phyloP scores from a whole-genome alignment of 2,888 invertebrate species.

The Drosophila multiciliata region DNA sequence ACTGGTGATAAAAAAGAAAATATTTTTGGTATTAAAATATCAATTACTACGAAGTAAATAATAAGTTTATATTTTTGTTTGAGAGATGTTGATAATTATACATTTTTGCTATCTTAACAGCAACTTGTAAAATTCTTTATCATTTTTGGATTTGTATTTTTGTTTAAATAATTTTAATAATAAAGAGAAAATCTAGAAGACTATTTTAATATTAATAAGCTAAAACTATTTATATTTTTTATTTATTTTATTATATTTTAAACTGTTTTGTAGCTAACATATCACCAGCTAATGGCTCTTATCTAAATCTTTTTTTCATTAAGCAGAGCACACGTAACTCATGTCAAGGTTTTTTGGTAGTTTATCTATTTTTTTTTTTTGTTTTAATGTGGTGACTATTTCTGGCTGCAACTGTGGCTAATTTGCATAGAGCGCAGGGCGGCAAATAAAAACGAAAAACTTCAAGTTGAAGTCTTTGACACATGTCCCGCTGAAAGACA shows the following conservation, averaged over 20 bases:
- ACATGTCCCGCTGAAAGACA: constrained; percentile 68
- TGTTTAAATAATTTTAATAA: neutral
- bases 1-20: rapidly evolving
- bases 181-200: neutral
- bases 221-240: no score
- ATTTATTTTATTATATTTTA: neutral
- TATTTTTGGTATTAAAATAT: neutral
- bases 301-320: neutral
- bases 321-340: constrained; percentile 37
- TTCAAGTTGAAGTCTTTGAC: constrained; percentile 68
- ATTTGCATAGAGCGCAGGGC: constrained; percentile 64
- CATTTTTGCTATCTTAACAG: neutral
- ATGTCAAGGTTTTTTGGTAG: constrained; percentile 20
- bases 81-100: neutral
- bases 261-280: neutral
- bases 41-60: neutral
- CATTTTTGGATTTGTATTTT: neutral
- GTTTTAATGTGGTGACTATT: constrained; percentile 45
- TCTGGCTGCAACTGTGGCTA: constrained; percentile 47
- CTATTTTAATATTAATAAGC: no score
- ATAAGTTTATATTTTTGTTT: neutral
- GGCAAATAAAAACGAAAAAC: constrained; percentile 34
- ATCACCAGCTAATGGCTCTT: neutral
- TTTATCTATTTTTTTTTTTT: constrained; percentile 16
- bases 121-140: neutral